Conservation (phyloP, 2,888 invertebrate species). For the Lepidocyrtinus sp. region DNA sequence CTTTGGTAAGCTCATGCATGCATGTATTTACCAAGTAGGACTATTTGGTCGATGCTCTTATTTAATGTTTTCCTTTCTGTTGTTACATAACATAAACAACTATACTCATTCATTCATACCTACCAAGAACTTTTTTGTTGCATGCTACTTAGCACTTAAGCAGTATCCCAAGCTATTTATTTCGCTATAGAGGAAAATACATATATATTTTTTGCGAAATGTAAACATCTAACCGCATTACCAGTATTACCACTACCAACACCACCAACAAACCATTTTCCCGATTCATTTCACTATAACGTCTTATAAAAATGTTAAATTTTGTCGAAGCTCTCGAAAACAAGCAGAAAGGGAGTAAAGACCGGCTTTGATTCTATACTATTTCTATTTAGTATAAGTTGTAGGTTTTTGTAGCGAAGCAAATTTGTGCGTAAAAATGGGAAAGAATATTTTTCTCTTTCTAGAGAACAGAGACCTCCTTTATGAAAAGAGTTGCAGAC, state of each 20-base stretch:
- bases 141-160: conserved; percentile 8
- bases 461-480: not conserved
- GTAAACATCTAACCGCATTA: not conserved
- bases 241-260: not conserved
- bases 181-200: no score
- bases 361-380: no score
- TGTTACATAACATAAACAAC: not conserved
- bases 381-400: no score
- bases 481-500: not conserved
- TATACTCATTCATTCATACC: not conserved
- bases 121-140: not conserved
- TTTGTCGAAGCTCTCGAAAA: no score
- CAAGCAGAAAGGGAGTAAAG: no score
- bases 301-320: no score
- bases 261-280: not conserved
- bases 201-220: not conserved
- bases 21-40: no score
- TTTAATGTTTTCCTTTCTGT: no score
- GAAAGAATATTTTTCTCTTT: not conserved
- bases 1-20: not conserved
- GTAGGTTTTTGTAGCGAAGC: no score
- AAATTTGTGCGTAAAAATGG: conserved; percentile 4
- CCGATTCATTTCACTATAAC: not conserved
- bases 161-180: not conserved
- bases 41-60: no score